Evolutionary conservation across 2,797 vertebrate species (phyloP).

Genomic region (Mus spretus): DNA sequence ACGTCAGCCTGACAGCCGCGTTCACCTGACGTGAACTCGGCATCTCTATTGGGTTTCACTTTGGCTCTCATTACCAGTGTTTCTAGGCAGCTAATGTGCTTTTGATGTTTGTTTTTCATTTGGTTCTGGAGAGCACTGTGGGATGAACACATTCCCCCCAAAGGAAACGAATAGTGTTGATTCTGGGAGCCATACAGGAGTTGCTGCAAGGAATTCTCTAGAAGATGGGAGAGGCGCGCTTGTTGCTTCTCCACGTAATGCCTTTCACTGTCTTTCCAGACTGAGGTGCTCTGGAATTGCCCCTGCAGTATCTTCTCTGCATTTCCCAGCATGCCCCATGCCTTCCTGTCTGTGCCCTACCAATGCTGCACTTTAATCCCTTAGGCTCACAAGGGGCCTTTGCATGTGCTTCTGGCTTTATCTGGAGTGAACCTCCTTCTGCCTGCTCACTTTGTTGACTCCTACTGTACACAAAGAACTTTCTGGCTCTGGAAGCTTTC

Average conservation of each 20-base stretch:
- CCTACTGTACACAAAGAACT: not conserved
- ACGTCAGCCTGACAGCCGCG: not conserved
- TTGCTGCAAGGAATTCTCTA: slow-evolving; percentile 35
- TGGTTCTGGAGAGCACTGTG: slow-evolving; percentile 68
- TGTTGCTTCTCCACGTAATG: too few relatives aligned
- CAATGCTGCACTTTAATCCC: not conserved
- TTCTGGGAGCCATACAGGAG: slow-evolving; percentile 63
- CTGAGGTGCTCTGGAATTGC: not conserved
- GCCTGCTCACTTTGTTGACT: not conserved
- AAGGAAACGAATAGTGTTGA: slow-evolving; percentile 74
- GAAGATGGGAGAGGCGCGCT: not conserved
- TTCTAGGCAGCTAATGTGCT: slow-evolving; percentile 75
- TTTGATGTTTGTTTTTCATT: slow-evolving; percentile 81
- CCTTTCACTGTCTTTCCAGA: not conserved
- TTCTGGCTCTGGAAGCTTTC: not conserved
- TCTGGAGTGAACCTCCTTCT: not conserved
- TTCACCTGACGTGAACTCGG: slow-evolving; percentile 69
- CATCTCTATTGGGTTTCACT: slow-evolving; percentile 54
- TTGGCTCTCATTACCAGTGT: slow-evolving; percentile 45
- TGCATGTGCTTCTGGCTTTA: not conserved
- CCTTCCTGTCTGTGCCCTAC: not conserved
- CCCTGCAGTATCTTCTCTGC: not conserved
- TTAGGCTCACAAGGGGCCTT: not conserved
- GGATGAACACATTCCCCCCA: slow-evolving; percentile 71
- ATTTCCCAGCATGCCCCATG: not conserved